A percentile compares a stretch with the other conserved stretches of the same genome.
Evolutionary conservation across 2,797 vertebrate genomes (phyloP).

Genomic region (Notolepis coatsorum): DNA sequence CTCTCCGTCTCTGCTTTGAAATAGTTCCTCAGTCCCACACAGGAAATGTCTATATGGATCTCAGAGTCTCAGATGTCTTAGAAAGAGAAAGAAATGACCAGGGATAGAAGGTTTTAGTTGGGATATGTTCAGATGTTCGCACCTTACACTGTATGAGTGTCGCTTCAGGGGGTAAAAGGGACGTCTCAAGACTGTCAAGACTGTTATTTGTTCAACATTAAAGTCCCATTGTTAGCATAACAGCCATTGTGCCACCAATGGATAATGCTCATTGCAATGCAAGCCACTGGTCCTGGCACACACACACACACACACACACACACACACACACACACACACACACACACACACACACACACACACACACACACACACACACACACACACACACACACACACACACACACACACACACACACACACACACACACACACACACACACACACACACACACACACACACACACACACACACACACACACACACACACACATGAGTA

Average conservation of each 20-base stretch:
- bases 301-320: conserved; percentile 71
- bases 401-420: too few species aligned
- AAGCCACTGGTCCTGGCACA: conserved; percentile 41
- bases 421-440: too few species aligned
- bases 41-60: conserved; percentile 35
- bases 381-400: too few species aligned
- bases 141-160: not conserved
- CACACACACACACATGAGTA: too few species aligned
- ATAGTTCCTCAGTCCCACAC: conserved; percentile 30
- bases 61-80: conserved; percentile 36
- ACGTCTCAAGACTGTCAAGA: conserved; percentile 15
- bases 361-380: too few species aligned
- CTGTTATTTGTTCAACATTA: conserved; percentile 20
- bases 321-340: too few species aligned
- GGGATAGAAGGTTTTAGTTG: not conserved
- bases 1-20: conserved; percentile 45
- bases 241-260: conserved; percentile 16
- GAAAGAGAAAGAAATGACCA: conserved; percentile 21
- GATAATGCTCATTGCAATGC: conserved; percentile 40
- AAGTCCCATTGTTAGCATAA: conserved; percentile 14
- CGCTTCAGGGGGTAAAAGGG: not conserved
- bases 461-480: too few species aligned
- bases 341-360: too few species aligned
- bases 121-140: not conserved
- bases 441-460: too few species aligned